Evolutionary conservation across 2,888 invertebrate genomes (phyloP).

Genomic region (Rhogogaster chlorosoma): DNA sequence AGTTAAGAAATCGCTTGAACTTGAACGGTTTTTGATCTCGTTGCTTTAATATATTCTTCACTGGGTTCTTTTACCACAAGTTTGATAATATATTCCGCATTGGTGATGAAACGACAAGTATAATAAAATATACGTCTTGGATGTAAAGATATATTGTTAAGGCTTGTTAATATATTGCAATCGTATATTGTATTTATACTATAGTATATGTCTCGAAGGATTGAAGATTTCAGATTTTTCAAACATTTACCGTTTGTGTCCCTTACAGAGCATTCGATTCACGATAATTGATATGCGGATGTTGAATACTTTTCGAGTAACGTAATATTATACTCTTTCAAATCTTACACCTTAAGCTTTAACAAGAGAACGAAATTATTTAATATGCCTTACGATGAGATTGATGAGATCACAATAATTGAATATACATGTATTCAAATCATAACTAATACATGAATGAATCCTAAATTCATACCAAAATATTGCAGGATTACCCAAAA

Average conservation of each 20-base stretch:
- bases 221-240: not conserved
- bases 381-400: conserved; percentile 37
- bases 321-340: not conserved
- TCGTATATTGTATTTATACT: conserved; percentile 2
- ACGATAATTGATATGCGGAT: conserved; percentile 11
- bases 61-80: not conserved
- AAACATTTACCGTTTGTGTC: conserved; percentile 10
- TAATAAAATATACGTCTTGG: not conserved
- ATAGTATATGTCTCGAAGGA: conserved; percentile 22
- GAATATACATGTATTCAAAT: conserved; percentile 32
- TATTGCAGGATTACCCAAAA: conserved; percentile 22
- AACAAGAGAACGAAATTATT: not conserved
- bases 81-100: conserved; percentile 16
- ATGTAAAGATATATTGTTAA: conserved; percentile 15
- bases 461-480: not conserved
- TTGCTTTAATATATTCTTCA: conserved; percentile 2
- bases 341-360: conserved; percentile 37
- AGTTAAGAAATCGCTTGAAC: conserved; percentile 23
- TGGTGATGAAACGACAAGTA: conserved; percentile 8
- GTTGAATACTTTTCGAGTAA: conserved; percentile 15
- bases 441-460: not conserved
- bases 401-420: conserved; percentile 44
- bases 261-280: not conserved
- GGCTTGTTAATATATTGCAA: conserved; percentile 23
- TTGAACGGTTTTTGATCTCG: conserved; percentile 44